Conservation (phyloP, 2,113 vertebrate genomes). For the Xyrauchen texanus region DNA sequence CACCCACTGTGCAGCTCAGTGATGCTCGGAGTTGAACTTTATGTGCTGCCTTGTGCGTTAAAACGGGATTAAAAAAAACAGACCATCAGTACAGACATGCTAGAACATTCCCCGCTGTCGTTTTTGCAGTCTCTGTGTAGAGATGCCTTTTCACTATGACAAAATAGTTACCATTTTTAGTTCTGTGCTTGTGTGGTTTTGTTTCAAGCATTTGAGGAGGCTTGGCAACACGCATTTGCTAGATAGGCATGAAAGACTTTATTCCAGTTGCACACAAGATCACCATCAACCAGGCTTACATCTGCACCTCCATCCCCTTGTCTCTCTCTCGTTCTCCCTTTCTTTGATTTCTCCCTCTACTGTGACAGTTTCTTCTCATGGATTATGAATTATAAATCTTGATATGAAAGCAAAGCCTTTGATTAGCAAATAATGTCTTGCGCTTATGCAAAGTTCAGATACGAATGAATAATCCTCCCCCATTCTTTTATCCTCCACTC, state of each 20-base stretch:
- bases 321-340: background rate
- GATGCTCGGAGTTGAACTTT: too few species aligned
- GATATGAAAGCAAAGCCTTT: conserved; percentile 64
- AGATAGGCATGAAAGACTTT: conserved; percentile 31
- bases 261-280: conserved; percentile 47
- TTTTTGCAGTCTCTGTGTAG: background rate
- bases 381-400: conserved; percentile 59
- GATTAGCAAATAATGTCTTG: conserved; percentile 67
- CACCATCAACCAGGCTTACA: conserved; percentile 25
- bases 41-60: conserved; percentile 7
- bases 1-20: background rate
- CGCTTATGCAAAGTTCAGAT: conserved; percentile 63
- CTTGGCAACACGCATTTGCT: conserved; percentile 20
- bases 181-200: conserved; percentile 25
- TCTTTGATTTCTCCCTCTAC: background rate
- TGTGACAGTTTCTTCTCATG: conserved; percentile 32
- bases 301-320: conserved; percentile 26
- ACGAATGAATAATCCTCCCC: conserved; percentile 55
- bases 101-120: conserved; percentile 17
- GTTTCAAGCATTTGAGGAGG: conserved; percentile 29
- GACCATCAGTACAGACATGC: background rate
- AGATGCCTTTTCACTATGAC: conserved; percentile 6
- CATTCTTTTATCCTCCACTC: conserved; percentile 47
- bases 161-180: background rate
- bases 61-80: background rate